Conservation (phyloP, 2,797 vertebrate genomes). For the Alauda arvensis region DNA sequence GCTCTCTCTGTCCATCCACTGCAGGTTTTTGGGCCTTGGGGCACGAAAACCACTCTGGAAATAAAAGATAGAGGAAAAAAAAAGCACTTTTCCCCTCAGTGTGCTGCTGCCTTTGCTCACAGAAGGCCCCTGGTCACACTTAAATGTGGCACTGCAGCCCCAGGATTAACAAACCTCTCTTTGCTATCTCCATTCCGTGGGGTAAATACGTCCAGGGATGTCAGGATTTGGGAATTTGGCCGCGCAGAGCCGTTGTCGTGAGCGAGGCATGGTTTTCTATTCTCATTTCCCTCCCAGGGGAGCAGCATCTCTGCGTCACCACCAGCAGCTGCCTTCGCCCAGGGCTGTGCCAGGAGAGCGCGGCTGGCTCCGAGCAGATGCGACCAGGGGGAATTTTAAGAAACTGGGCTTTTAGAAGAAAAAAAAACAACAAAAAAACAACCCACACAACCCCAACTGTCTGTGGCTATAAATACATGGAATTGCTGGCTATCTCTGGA, state of each 20-base stretch:
- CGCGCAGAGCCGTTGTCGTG: background rate
- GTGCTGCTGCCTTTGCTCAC: background rate
- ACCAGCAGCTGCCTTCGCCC: conserved; percentile 22
- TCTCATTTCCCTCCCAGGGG: conserved; percentile 20
- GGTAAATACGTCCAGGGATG: background rate
- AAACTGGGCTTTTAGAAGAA: background rate
- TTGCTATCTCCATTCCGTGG: background rate
- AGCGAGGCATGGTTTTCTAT: conserved; percentile 25
- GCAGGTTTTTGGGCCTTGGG: background rate
- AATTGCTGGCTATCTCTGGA: background rate
- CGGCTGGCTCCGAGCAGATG: background rate
- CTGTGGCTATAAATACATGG: background rate
- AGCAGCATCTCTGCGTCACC: conserved; percentile 36
- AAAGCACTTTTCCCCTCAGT: background rate
- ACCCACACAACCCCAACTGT: background rate
- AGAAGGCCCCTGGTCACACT: background rate
- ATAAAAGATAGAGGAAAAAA: background rate
- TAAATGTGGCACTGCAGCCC: background rate
- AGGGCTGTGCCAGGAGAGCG: background rate
- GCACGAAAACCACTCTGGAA: background rate
- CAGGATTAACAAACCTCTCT: conserved; percentile 1
- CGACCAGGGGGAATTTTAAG: background rate
- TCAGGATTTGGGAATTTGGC: background rate
- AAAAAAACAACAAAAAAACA: too few relatives aligned
- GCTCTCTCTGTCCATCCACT: background rate